phyloP scores from a whole-genome alignment of 2,797 vertebrate genomes.

The Phalloptychus januarius region DNA sequence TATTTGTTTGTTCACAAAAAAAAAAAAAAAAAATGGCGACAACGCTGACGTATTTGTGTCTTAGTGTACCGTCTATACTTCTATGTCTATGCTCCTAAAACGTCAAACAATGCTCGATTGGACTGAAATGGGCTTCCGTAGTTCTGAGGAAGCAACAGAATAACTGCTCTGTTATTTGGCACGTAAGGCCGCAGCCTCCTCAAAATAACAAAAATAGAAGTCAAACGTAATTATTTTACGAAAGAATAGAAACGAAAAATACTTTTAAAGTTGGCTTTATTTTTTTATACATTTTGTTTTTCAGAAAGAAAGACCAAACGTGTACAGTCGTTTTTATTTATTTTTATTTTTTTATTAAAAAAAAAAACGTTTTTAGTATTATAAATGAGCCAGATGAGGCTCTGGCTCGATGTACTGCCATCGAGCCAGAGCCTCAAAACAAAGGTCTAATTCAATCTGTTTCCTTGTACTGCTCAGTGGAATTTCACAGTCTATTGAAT shows the following conservation, averaged over 20 bases:
- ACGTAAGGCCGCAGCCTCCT: background rate
- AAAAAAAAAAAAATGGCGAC: too few species aligned
- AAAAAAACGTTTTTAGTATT: background rate
- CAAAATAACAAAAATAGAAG: background rate
- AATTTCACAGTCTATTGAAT: background rate
- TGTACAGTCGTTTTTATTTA: background rate
- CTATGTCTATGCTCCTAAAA: too few species aligned
- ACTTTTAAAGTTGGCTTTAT: background rate
- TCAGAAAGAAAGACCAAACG: background rate
- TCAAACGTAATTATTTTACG: background rate
- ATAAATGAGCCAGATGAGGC: too few species aligned
- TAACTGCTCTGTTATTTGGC: background rate
- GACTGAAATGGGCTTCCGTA: background rate
- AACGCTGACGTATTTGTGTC: too few species aligned
- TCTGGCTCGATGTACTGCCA: background rate
- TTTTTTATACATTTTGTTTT: background rate
- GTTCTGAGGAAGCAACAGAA: background rate
- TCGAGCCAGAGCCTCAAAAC: background rate
- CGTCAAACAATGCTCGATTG: too few species aligned
- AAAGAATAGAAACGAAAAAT: background rate
- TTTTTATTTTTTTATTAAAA: too few species aligned
- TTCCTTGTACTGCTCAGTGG: background rate
- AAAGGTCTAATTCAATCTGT: background rate
- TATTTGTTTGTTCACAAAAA: too few species aligned
- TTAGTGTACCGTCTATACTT: too few species aligned